Percentiles rank a stretch among this genome's conserved stretches.
Evolutionary conservation across 2,888 invertebrate genomes (phyloP).

Genomic region (Cantharis flavilabris): DNA sequence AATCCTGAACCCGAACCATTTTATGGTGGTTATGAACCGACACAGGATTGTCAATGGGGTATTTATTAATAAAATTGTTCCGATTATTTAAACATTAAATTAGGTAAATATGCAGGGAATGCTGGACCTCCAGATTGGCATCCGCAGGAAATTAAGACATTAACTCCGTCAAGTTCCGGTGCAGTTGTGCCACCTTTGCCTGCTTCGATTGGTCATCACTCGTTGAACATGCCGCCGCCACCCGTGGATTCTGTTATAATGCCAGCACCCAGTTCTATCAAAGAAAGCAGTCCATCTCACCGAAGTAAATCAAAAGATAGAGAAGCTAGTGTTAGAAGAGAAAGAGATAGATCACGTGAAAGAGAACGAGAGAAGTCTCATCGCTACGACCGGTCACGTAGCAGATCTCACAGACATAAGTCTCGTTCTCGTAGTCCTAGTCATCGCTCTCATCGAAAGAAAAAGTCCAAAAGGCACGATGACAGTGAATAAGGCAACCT

Average conservation of each 20-base stretch:
- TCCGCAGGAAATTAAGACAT: constrained; percentile 66
- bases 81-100: background rate
- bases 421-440: constrained; percentile 74
- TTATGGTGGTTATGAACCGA: constrained; percentile 69
- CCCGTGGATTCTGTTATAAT: constrained; percentile 9
- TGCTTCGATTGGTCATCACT: constrained; percentile 44
- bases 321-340: constrained; percentile 31
- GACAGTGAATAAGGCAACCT: constrained; percentile 62
- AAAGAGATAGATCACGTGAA: constrained; percentile 36
- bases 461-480: constrained; percentile 73
- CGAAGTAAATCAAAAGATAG: constrained; percentile 33
- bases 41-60: constrained; percentile 75
- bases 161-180: constrained; percentile 64
- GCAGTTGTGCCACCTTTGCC: constrained; percentile 48
- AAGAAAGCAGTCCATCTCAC: constrained; percentile 4
- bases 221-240: constrained; percentile 16
- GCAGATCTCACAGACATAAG: constrained; percentile 70
- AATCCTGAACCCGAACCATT: constrained; percentile 62
- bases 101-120: constrained; percentile 5
- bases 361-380: constrained; percentile 64
- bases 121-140: constrained; percentile 60
- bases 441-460: constrained; percentile 63
- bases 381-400: constrained; percentile 69
- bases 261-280: constrained; percentile 15
- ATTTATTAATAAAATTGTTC: constrained; percentile 45